Conservation (phyloP, 2,113 vertebrate species). For the Chloropsis hardwickii region DNA sequence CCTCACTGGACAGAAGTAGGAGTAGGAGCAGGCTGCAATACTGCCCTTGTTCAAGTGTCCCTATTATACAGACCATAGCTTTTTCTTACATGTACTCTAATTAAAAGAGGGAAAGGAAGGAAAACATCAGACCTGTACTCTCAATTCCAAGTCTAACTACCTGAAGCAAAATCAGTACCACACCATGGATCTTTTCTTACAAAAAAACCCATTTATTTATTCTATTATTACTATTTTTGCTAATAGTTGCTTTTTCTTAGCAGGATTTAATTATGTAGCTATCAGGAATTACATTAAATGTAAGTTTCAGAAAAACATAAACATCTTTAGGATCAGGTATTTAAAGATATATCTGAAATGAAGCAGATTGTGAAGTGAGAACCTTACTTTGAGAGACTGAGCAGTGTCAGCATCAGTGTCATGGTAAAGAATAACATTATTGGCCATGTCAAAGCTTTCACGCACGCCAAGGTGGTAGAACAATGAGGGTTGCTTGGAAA, state of each 20-base stretch:
- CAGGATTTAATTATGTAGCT: not conserved
- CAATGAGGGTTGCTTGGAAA: conserved; percentile 87
- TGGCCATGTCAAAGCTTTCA: conserved; percentile 95
- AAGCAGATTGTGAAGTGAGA: not conserved
- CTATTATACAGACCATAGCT: not conserved
- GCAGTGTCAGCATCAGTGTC: conserved; percentile 87
- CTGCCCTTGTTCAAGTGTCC: not conserved
- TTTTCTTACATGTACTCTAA: not conserved
- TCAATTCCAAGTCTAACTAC: not conserved
- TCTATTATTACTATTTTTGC: not conserved
- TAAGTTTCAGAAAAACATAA: not conserved
- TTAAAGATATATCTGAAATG: not conserved
- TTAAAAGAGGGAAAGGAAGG: not conserved
- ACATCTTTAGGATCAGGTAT: not conserved
- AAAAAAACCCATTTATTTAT: not conserved
- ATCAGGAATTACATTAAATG: not conserved
- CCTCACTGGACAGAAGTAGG: not conserved
- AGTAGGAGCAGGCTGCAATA: not conserved
- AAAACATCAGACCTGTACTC: not conserved
- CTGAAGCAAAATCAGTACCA: not conserved
- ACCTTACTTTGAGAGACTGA: conserved; percentile 88
- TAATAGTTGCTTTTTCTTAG: not conserved
- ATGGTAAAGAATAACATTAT: conserved; percentile 94
- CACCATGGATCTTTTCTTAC: not conserved
- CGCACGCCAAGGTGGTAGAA: conserved; percentile 95